Base-by-base conservation (phyloP, 1,140 invertebrate species). In the Aleiodes sp. region DNA sequence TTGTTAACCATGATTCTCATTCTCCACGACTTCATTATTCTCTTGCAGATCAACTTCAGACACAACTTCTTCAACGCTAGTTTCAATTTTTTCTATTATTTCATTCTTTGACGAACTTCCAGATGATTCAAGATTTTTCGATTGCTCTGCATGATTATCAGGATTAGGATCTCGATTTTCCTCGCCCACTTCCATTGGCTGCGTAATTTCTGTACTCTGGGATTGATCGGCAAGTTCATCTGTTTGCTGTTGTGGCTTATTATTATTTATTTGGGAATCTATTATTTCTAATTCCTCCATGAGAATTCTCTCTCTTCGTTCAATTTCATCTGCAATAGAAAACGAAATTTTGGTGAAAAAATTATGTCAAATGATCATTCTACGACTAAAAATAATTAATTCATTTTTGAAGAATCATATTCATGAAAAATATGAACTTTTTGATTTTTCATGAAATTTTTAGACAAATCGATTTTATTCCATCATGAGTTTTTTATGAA, bases 141-240 rank as follows among this genome's bases (percentile, higher is more conserved):
- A 57, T 26, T 33, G 56, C 33, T 28, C 70, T 66, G 10, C 67
- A 21, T 71, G 71, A n/a, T 78, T 80, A 10, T 87, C 84, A 1
- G 84, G 85, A 79, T 85, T 86, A 7, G 83, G 83, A 75, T 86
- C 84, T 10, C 80, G 78, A 74, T 86, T 86, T 72, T 86, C 85
- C 61, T 84, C 84, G 6, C 78, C 80, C 2, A 80, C 80, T 19
- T 82, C 78, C 1, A 75, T 73, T 12, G 74, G 59, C 29, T 76
- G 71, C 3, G 76, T 65, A 56, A 74, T 43, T 66, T 82, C 74
- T 52, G 31, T 52, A 1, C 35, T 26, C 37, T 65, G 66, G 52
- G 72, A 66, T 35, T 70, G 29, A n/a, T 69, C 33, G 2, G 72
- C 57, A 12, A 72, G 28, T 26, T 80, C 72, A 28, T 78, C 79